A percentile compares a stretch with the other conserved stretches of the same genome.
Conservation (phyloP, 2,888 invertebrate genomes). For the Dromius quadrimaculatus region DNA sequence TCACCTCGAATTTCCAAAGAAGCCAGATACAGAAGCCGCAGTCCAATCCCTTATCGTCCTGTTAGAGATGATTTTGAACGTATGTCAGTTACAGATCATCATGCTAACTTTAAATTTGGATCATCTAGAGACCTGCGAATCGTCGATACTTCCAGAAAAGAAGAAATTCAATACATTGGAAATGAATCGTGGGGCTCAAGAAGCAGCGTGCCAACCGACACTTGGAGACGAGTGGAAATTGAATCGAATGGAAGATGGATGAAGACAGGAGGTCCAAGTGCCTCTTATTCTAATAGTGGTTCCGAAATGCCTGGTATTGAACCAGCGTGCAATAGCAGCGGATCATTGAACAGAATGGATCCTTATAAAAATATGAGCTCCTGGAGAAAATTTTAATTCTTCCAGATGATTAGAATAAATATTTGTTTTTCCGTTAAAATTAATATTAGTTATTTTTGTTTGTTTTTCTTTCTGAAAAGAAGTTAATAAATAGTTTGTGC, state of each 20-base stretch:
- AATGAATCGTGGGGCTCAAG: constrained; percentile 39
- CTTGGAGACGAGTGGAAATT: constrained; percentile 44
- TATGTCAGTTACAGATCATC: constrained; percentile 57
- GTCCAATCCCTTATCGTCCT: constrained; percentile 61
- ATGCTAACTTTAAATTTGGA: constrained; percentile 57
- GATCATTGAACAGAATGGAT: too few relatives aligned
- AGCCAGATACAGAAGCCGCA: constrained; percentile 58
- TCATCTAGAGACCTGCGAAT: constrained; percentile 65
- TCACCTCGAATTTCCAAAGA: constrained; percentile 46
- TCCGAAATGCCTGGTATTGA: background rate
- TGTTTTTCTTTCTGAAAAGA: too few relatives aligned
- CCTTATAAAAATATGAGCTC: too few relatives aligned
- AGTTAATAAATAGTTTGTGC: too few relatives aligned
- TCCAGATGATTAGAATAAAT: too few relatives aligned
- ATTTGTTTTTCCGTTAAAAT: too few relatives aligned
- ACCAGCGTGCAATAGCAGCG: too few relatives aligned
- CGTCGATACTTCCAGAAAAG: constrained; percentile 55
- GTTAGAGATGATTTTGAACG: constrained; percentile 60
- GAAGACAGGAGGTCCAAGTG: too few relatives aligned
- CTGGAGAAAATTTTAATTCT: too few relatives aligned
- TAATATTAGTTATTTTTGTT: too few relatives aligned
- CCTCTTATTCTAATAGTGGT: too few relatives aligned
- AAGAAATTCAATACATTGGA: constrained; percentile 32
- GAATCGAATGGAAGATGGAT: constrained; percentile 44
- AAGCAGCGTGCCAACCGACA: constrained; percentile 42